Base-by-base conservation (phyloP, 2,797 vertebrate species). In the Acanthis flammea region DNA sequence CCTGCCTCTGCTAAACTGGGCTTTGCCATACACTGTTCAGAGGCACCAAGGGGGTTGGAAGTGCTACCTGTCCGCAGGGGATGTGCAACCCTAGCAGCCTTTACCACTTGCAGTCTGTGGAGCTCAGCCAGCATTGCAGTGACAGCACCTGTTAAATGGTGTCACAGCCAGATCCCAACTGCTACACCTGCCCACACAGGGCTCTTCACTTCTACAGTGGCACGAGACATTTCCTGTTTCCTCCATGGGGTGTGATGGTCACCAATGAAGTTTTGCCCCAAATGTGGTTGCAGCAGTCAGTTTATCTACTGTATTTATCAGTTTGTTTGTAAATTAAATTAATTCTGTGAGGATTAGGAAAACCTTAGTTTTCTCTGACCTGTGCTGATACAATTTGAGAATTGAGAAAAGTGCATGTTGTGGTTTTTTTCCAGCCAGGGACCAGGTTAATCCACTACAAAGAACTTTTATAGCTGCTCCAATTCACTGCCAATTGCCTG, bases 1-100 rank as follows among this genome's bases (percentile, higher is more conserved):
- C 22, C 18, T 2, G 1, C 45, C 54, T 23, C 24, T 44, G 1
- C 42, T 47, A 33, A 41, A 37, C 0, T 1, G 5, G 10, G 3
- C 7, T 19, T 16, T 75, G 25, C 58, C 21, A 12, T 35, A 10
- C 10, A 0, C 27, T 9, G 4, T 31, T 90, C 7, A 23, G 70
- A 41, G 53, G 21, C 57, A 45, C 41, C 10, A 3, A 18, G 35
- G 42, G n/a, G 23, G 22, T 53, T 28, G 24, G n/a, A 57, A n/a
- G 53, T 2, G 1, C 67, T 60, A 66, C 35, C 37, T 51, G 18
- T 62, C 24, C 60, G 15, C 35, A 42, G 28, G 19, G 19, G 19
- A 39, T 6, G 47, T 2, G 0, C 53, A 82, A 8, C 53, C 17
- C 19, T 63, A 17, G 24, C 44, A 45, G 53, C 72, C 55, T 53